Evolutionary conservation across 2,797 vertebrate species (phyloP).

Genomic region (Labroides dimidiatus): DNA sequence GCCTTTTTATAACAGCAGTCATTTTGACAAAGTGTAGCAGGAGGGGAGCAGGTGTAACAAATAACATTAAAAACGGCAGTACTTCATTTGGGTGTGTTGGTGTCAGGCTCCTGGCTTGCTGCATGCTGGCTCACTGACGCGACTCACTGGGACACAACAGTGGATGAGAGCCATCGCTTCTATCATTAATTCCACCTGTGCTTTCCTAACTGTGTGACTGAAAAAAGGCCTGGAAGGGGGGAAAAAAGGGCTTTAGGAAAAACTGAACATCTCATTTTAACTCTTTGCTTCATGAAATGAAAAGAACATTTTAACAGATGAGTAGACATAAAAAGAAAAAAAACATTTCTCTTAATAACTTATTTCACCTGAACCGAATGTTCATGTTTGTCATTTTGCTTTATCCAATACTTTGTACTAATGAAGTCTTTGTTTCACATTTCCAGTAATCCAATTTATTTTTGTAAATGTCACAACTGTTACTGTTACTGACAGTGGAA

Average conservation of each 20-base stretch:
- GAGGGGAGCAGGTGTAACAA: constrained; percentile 36
- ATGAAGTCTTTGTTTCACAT: too few species aligned
- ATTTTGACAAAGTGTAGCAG: constrained; percentile 8
- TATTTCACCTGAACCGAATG: too few species aligned
- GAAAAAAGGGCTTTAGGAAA: not conserved
- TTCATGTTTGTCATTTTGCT: too few species aligned
- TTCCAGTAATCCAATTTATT: too few species aligned
- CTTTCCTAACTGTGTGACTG: constrained; percentile 13
- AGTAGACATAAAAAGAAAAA: too few species aligned
- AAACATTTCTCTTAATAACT: too few species aligned
- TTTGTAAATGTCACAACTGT: too few species aligned
- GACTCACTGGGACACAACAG: constrained; percentile 21
- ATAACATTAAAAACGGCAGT: constrained; percentile 16
- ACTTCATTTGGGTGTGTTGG: constrained; percentile 16
- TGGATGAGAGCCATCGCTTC: constrained; percentile 12
- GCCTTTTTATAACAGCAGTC: constrained; percentile 10
- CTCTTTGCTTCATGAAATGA: not conserved
- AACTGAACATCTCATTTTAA: not conserved
- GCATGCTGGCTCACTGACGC: constrained; percentile 19
- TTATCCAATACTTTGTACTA: too few species aligned
- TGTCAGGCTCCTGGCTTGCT: constrained; percentile 24
- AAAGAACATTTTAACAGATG: not conserved
- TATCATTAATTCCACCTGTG: constrained; percentile 26
- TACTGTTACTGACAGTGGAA: too few species aligned
- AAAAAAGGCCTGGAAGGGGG: constrained; percentile 20